These are phyloP conservation scores for Ailuropoda melanoleuca DNA, from an alignment of 2,113 vertebrate genomes.

Conservation along the genomic window DNA sequence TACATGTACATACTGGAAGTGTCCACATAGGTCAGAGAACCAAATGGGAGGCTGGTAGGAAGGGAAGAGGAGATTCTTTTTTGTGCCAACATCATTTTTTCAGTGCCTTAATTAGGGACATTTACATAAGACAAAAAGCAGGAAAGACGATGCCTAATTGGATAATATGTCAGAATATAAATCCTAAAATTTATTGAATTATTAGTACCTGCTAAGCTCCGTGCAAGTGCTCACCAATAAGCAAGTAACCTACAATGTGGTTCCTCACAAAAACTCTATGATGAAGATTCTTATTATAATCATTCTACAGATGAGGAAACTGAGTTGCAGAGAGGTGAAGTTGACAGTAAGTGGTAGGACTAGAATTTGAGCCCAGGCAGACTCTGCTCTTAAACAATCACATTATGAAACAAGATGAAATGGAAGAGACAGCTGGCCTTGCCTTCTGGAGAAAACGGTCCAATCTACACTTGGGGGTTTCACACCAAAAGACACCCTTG, in stretches of 20 bases:
- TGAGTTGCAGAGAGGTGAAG: neutral
- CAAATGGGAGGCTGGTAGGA: neutral
- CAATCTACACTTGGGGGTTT: neutral
- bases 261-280: neutral
- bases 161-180: neutral
- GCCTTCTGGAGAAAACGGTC: neutral
- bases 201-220: neutral
- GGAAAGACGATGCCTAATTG: neutral
- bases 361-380: neutral
- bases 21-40: neutral
- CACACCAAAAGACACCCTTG: neutral
- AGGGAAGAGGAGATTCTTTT: neutral
- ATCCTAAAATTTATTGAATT: neutral
- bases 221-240: neutral
- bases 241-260: neutral
- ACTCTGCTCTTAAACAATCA: neutral
- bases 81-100: neutral
- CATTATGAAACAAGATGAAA: neutral
- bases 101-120: neutral
- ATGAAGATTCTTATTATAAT: neutral
- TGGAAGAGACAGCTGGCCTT: neutral
- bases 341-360: neutral
- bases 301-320: neutral
- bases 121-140: conserved; percentile 8
- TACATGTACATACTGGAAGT: neutral